Percentiles rank a stretch among this genome's conserved stretches.
These are phyloP conservation scores for Aquatica leii DNA, from an alignment of 2,888 invertebrate species.

Conservation along the genomic window DNA sequence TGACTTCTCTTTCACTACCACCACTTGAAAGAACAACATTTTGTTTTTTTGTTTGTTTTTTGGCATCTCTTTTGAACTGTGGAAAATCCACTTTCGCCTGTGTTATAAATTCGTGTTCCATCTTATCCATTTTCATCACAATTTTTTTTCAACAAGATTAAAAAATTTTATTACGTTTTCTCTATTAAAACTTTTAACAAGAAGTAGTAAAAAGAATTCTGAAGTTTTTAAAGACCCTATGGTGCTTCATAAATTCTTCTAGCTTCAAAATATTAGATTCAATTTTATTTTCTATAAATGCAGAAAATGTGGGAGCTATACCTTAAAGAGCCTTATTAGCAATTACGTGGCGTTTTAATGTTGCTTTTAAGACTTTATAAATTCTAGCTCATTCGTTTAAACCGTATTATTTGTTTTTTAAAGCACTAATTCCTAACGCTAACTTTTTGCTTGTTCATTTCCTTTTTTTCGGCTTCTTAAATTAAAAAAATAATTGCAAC, in stretches of 20 bases:
- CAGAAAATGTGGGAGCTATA: not conserved
- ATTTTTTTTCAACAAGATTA: slow-evolving; percentile 34
- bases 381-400: no score
- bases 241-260: not conserved
- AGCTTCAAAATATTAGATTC: not conserved
- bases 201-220: slow-evolving; percentile 27
- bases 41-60: slow-evolving; percentile 39
- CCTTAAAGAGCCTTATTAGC: not conserved
- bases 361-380: no score
- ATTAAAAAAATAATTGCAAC: no score
- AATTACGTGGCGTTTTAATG: not conserved
- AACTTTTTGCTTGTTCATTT: no score
- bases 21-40: slow-evolving; percentile 38
- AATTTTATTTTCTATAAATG: not conserved
- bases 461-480: no score
- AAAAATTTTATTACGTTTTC: slow-evolving; percentile 33
- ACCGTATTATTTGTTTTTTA: no score
- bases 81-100: slow-evolving; percentile 22
- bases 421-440: no score
- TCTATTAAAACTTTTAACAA: slow-evolving; percentile 35
- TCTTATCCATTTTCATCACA: slow-evolving; percentile 20
- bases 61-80: slow-evolving; percentile 36
- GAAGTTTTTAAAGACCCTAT: not conserved
- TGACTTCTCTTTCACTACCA: slow-evolving; percentile 41
- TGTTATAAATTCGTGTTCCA: no score